Base-by-base conservation (phyloP, 1,140 invertebrate species). In the Argopecten irradians region DNA sequence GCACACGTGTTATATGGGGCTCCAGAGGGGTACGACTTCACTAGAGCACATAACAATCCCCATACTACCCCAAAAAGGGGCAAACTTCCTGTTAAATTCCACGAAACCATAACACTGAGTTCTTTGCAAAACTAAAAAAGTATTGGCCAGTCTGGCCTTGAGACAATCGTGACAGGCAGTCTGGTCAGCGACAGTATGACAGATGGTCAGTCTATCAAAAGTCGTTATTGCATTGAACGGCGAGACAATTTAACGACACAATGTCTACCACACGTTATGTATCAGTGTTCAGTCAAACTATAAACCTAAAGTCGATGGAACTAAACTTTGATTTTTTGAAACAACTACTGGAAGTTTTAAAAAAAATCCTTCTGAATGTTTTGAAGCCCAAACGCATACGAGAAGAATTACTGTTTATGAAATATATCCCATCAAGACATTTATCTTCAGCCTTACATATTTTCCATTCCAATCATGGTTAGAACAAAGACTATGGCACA, bases 1-100 rank as follows among this genome's bases (percentile, higher is more conserved):
- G 35, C 34, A 88, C 89, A 90, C 16, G 89, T 55, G 84, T 90
- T 88, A 28, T 33, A 14, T n/a, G 89, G 89, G 32, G 89, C 84
- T 33, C 89, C 89, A 28, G 39, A 35, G 3, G 89, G 89, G 41
- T 86, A 90, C 8, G 43, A 11, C 7, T 22, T 55, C 43, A 55
- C 43, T 3, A 55, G 43, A 22, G 43, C 16, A 19, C 43, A 55
- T 22, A 55, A 55, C 16, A 55, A 55, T 19, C 43, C 43, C 43
- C 43, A 55, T 22, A 55, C 43, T 19, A 55, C 3, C 43, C 43
- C 43, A 19, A 55, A 55, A 3, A 55, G 22, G 43, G 43, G 43
- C 16, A 55, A 55, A 55, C 16, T 55, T 19, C 3, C 16, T 2
- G 16, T 19, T 19, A 55, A 13, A 19, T 55, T 55, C 7, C 14